Conservation (phyloP, 2,113 vertebrate species). For the Gnathonemus echidnorhynchus region DNA sequence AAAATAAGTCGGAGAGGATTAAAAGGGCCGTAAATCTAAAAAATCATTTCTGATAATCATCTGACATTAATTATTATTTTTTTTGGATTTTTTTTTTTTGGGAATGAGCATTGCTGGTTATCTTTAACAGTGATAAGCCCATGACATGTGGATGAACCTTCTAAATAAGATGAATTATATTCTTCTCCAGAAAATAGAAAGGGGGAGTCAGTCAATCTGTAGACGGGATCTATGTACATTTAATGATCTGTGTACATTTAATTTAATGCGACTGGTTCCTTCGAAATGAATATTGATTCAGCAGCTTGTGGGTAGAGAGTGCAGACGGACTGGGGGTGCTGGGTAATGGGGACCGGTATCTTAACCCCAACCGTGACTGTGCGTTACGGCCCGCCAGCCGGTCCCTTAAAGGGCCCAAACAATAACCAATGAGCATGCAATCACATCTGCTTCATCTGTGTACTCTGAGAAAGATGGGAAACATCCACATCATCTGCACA, state of each 20-base stretch:
- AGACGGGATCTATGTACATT: not conserved
- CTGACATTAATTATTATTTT: not conserved
- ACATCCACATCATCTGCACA: not conserved
- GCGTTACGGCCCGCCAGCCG: not conserved
- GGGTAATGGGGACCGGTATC: too few relatives aligned
- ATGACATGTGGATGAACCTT: not conserved
- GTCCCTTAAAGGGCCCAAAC: not conserved
- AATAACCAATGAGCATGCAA: not conserved
- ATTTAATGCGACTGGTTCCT: not conserved
- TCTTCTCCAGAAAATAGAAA: not conserved
- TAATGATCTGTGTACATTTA: not conserved
- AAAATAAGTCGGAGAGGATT: not conserved
- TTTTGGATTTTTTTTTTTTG: not conserved
- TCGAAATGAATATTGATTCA: conserved; percentile 14
- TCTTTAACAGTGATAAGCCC: not conserved
- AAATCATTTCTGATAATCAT: not conserved
- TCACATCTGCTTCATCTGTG: not conserved
- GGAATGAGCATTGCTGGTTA: not conserved
- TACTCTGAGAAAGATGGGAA: not conserved
- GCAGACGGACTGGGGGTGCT: not conserved
- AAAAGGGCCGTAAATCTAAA: not conserved
- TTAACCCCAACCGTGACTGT: not conserved
- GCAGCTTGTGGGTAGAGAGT: not conserved
- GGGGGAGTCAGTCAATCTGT: not conserved
- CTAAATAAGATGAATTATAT: not conserved